Evolutionary conservation across 2,113 vertebrate species (phyloP).

Genomic region (Ageneiosus marmoratus): DNA sequence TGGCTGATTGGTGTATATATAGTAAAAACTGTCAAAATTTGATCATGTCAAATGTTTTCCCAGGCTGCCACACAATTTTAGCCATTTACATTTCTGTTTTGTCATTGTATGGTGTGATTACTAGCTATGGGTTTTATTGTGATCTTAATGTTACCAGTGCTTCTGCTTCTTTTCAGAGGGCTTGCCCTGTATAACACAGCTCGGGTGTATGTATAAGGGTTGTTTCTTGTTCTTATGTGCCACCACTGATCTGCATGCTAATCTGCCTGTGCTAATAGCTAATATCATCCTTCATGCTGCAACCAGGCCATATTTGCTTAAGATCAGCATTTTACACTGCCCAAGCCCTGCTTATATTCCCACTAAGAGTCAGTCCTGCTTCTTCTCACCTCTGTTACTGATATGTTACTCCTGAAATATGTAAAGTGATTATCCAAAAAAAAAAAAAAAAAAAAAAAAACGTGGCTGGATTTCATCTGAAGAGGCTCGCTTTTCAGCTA

Average conservation of each 20-base stretch:
- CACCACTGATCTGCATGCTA: conserved; percentile 74
- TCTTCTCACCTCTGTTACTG: neutral
- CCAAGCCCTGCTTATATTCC: conserved; percentile 58
- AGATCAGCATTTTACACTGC: conserved; percentile 74
- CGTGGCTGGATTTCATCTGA: neutral
- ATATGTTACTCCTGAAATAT: conserved; percentile 8
- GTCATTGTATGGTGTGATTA: neutral
- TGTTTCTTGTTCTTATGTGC: conserved; percentile 70
- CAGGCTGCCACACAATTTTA: conserved; percentile 1
- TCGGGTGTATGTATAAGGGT: conserved; percentile 79
- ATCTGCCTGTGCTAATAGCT: conserved; percentile 73
- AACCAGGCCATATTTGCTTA: conserved; percentile 65
- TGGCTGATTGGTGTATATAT: too few relatives aligned
- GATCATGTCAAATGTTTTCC: neutral
- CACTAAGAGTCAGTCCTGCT: neutral
- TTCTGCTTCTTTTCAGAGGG: conserved; percentile 77
- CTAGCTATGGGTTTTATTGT: conserved; percentile 46
- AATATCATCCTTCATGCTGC: conserved; percentile 71
- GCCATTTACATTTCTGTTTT: neutral
- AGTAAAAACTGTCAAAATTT: neutral
- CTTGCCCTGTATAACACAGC: conserved; percentile 78
- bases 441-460: too few relatives aligned
- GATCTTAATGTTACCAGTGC: conserved; percentile 73
- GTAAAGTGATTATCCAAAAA: neutral
- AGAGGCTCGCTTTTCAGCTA: neutral